A percentile compares a stretch with the other conserved stretches of the same genome.
phyloP scores from a whole-genome alignment of 2,888 invertebrate species.

The Podabrus alpinus region DNA sequence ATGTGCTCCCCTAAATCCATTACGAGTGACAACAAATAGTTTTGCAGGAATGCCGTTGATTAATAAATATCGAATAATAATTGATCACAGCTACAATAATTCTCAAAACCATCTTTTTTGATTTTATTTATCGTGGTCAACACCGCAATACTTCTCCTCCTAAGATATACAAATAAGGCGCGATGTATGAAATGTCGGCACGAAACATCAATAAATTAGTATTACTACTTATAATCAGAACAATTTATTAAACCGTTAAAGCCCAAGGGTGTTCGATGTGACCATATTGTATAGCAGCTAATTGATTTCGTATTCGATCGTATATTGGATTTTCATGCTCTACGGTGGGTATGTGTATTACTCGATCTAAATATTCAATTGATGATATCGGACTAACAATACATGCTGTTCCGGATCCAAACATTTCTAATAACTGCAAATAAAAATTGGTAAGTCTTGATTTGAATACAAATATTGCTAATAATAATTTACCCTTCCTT shows the following conservation, averaged over 20 bases:
- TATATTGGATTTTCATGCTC: slow-evolving; percentile 74
- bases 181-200: background rate
- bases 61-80: background rate
- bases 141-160: background rate
- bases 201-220: too few species aligned
- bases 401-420: slow-evolving; percentile 98
- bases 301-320: slow-evolving; percentile 72
- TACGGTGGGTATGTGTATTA: slow-evolving; percentile 74
- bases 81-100: background rate
- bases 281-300: slow-evolving; percentile 91
- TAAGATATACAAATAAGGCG: background rate
- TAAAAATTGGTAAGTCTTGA: background rate
- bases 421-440: slow-evolving; percentile 86
- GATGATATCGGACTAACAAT: slow-evolving; percentile 89
- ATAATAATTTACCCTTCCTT: slow-evolving; percentile 75
- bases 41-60: background rate
- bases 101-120: background rate
- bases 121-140: background rate
- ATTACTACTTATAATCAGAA: background rate
- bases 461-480: background rate
- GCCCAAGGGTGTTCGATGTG: slow-evolving; percentile 83
- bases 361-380: slow-evolving; percentile 76
- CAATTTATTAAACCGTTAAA: slow-evolving; percentile 59
- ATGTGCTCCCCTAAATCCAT: background rate
- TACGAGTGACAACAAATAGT: background rate